A percentile compares a stretch with the other conserved stretches of the same genome.
Conservation (phyloP, 2,797 vertebrate genomes). For the Anniella stebbinsi region DNA sequence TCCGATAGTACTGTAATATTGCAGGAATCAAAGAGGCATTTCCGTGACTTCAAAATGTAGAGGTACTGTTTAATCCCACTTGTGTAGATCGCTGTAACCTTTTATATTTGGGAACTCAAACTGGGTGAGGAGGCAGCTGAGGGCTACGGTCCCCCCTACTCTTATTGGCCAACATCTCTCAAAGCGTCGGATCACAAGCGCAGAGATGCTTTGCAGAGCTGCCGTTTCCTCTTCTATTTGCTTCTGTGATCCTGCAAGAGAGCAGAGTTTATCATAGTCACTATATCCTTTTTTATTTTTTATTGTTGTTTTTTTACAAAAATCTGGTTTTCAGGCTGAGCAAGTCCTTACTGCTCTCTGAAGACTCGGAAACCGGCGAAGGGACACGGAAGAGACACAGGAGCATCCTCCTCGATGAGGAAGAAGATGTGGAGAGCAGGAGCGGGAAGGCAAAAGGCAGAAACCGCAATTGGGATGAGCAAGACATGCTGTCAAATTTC, state of each 20-base stretch:
- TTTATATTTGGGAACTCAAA: conserved; percentile 27
- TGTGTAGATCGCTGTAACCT: conserved; percentile 29
- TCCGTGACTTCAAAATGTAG: conserved; percentile 37
- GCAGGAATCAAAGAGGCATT: neutral
- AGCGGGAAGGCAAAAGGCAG: conserved; percentile 85
- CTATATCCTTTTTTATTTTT: conserved; percentile 16
- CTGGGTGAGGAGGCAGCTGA: neutral
- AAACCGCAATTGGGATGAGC: conserved; percentile 89
- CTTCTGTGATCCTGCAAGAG: conserved; percentile 43
- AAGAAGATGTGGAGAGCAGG: conserved; percentile 79
- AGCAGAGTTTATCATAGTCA: conserved; percentile 46
- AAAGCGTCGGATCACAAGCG: conserved; percentile 22
- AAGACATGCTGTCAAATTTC: conserved; percentile 84
- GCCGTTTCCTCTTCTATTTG: accelerated
- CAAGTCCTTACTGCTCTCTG: conserved; percentile 88
- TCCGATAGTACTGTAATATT: neutral
- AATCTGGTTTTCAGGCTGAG: conserved; percentile 84
- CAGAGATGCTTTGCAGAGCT: neutral
- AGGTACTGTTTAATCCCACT: conserved; percentile 6
- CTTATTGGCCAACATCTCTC: neutral
- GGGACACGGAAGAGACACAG: conserved; percentile 89
- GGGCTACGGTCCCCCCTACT: conserved; percentile 5
- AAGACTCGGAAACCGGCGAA: conserved; percentile 91
- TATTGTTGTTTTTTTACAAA: too few species aligned
- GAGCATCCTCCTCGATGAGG: conserved; percentile 84